phyloP scores from a whole-genome alignment of 1,140 invertebrate species.

The Aplysia californica region DNA sequence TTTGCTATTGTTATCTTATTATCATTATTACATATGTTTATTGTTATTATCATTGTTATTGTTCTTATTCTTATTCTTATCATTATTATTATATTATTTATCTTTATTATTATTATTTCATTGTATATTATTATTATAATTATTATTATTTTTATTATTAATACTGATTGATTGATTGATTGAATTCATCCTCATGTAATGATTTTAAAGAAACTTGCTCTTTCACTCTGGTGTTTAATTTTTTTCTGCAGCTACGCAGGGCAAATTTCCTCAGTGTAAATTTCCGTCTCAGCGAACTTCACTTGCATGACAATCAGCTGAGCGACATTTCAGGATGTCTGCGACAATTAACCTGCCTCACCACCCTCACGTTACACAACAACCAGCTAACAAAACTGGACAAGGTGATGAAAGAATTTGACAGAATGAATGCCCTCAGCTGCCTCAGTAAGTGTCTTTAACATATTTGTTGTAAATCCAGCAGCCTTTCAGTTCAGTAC shows the following conservation, averaged over 20 bases:
- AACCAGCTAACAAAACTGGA: slow-evolving; percentile 63
- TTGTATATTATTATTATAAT: not conserved
- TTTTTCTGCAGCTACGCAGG: slow-evolving; percentile 46
- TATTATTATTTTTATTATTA: not conserved
- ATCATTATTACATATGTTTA: no score
- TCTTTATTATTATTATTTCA: not conserved
- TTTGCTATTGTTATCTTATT: no score
- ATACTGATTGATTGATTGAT: not conserved
- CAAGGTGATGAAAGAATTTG: slow-evolving; percentile 54
- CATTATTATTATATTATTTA: not conserved
- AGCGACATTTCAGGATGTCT: slow-evolving; percentile 53
- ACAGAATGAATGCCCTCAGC: slow-evolving; percentile 57
- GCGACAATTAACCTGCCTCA: slow-evolving; percentile 54
- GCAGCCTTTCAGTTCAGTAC: not conserved
- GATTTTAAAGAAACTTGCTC: not conserved
- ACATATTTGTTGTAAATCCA: not conserved
- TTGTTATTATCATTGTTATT: no score
- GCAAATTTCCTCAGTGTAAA: slow-evolving; percentile 49
- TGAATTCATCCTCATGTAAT: not conserved
- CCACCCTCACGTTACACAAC: slow-evolving; percentile 58
- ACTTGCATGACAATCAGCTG: slow-evolving; percentile 62
- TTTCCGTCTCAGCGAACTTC: slow-evolving; percentile 54
- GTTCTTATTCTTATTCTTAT: not conserved
- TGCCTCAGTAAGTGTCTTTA: slow-evolving; percentile 53
- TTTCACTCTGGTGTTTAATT: not conserved